These are phyloP conservation scores for Caranx melampygus DNA, from an alignment of 2,113 vertebrate genomes.

Conservation along the genomic window DNA sequence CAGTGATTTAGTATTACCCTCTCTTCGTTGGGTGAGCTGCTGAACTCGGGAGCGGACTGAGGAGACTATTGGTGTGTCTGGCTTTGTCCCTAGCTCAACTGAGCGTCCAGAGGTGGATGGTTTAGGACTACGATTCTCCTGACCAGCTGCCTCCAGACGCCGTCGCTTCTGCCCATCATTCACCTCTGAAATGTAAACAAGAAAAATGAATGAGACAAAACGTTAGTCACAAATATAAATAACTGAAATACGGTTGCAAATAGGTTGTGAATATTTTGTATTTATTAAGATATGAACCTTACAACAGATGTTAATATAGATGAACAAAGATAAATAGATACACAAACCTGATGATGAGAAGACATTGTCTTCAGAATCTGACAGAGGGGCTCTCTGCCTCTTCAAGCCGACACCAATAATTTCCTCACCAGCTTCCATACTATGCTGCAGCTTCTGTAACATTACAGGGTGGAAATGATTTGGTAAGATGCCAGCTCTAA, in stretches of 20 bases:
- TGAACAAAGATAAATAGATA: conserved; percentile 15
- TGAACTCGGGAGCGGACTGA: conserved; percentile 77
- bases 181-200: conserved; percentile 39
- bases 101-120: conserved; percentile 14
- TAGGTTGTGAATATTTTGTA: background rate
- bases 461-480: background rate
- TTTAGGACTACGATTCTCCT: conserved; percentile 74
- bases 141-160: conserved; percentile 67
- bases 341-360: conserved; percentile 62
- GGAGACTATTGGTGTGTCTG: conserved; percentile 77
- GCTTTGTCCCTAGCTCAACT: conserved; percentile 66
- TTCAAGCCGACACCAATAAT: conserved; percentile 56
- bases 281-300: background rate
- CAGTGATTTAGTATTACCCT: conserved; percentile 55
- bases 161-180: conserved; percentile 75
- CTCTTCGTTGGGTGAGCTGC: conserved; percentile 72
- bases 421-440: conserved; percentile 61
- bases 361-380: conserved; percentile 76
- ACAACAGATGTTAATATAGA: background rate
- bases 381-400: conserved; percentile 77
- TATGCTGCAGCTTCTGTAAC: conserved; percentile 22
- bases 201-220: background rate
- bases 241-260: background rate
- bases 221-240: background rate
- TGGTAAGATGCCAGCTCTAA: background rate